phyloP scores from a whole-genome alignment of 2,888 invertebrate species.

The Entomobrya multifasciata region DNA sequence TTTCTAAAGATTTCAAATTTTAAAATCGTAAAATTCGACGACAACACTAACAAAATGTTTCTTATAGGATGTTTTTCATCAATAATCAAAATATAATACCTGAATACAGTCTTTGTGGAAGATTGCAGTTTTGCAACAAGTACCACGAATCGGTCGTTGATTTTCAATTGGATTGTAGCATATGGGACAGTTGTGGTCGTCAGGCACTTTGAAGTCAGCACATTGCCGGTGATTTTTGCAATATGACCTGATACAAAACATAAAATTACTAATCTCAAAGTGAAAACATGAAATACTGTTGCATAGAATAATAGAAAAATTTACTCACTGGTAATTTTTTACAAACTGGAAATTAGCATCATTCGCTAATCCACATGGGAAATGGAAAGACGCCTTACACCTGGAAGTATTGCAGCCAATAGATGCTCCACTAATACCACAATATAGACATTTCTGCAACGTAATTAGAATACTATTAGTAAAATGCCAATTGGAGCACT shows the following conservation, averaged over 20 bases:
- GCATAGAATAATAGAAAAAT: too few relatives aligned
- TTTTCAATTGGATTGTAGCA: constrained; percentile 52
- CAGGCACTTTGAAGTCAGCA: constrained; percentile 74
- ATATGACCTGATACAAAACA: constrained; percentile 82
- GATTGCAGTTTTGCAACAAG: constrained; percentile 87
- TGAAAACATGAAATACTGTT: too few relatives aligned
- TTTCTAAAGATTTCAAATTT: constrained; percentile 82
- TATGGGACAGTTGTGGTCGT: constrained; percentile 72
- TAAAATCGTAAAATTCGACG: too few relatives aligned
- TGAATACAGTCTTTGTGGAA: constrained; percentile 89
- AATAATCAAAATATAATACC: constrained; percentile 81
- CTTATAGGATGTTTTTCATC: too few relatives aligned
- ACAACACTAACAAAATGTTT: too few relatives aligned
- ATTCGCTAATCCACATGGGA: constrained; percentile 87
- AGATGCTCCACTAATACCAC: constrained; percentile 86
- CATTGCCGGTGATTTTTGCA: constrained; percentile 84
- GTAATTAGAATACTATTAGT: not conserved
- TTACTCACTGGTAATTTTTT: constrained; percentile 84
- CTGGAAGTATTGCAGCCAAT: constrained; percentile 86
- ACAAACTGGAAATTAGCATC: constrained; percentile 86
- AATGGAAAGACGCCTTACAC: constrained; percentile 88
- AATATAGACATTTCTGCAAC: constrained; percentile 86
- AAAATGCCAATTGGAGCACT: too few relatives aligned
- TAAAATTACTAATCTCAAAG: not conserved
- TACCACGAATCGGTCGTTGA: constrained; percentile 84